Percentiles rank a stretch among this genome's conserved stretches.
Conservation (phyloP, 2,113 vertebrate genomes). For the Acrocephalus kingi region DNA sequence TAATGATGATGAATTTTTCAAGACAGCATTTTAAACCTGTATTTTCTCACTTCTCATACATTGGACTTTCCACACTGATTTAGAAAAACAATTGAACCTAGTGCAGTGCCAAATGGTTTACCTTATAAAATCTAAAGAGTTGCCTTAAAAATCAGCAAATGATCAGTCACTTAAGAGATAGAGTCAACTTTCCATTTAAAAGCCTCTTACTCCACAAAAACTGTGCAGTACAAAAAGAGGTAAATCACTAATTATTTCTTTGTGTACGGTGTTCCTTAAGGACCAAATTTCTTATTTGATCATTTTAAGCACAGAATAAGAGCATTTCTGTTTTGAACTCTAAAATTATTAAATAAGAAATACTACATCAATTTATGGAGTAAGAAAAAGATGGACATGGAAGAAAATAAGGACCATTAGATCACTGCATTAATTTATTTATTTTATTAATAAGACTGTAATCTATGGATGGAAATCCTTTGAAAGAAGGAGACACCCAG, state of each 20-base stretch:
- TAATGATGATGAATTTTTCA: neutral
- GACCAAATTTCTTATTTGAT: neutral
- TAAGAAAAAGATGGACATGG: neutral
- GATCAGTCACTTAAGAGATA: neutral
- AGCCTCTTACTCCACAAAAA: neutral
- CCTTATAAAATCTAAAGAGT: neutral
- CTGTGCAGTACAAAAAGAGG: neutral
- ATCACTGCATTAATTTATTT: neutral
- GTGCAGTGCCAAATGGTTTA: neutral
- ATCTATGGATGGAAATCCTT: neutral
- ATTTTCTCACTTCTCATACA: neutral
- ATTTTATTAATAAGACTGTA: neutral
- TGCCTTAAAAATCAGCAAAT: neutral
- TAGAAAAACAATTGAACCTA: neutral
- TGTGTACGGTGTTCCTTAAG: neutral
- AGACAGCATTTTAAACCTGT: neutral
- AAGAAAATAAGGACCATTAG: neutral
- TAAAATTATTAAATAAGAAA: neutral
- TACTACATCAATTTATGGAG: neutral
- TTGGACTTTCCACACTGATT: neutral
- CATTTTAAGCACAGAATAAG: neutral
- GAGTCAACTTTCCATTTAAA: neutral
- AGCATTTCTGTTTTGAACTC: neutral
- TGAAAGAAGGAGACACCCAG: neutral
- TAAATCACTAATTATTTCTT: neutral